phyloP scores from a whole-genome alignment of 2,888 invertebrate species.

The Liodrosophila aerea region DNA sequence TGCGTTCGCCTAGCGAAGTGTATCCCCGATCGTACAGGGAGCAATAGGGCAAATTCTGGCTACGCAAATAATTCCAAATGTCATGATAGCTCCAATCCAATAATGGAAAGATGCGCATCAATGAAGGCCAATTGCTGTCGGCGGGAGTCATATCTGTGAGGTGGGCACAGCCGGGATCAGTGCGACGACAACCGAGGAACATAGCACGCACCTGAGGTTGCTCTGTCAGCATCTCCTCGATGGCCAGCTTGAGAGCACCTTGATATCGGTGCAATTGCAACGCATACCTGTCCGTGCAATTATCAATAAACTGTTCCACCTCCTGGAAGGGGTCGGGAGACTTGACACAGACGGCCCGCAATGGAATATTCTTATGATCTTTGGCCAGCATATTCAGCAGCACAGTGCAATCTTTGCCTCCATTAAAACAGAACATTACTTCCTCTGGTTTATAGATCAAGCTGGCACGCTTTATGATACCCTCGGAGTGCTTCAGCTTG shows the following conservation, averaged over 20 bases:
- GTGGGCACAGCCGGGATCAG: conserved; percentile 90
- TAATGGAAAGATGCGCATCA: conserved; percentile 93
- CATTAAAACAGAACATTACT: conserved; percentile 95
- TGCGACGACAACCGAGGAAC: conserved; percentile 93
- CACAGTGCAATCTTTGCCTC: conserved; percentile 98
- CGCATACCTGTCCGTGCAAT: conserved; percentile 83
- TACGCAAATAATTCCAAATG: conserved; percentile 93
- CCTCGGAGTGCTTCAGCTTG: conserved; percentile 23
- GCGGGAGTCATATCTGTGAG: conserved; percentile 88
- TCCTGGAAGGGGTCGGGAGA: conserved; percentile 47
- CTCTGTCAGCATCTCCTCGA: conserved; percentile 85
- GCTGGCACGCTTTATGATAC: conserved; percentile 16
- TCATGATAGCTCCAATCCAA: conserved; percentile 94
- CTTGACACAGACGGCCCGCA: conserved; percentile 38
- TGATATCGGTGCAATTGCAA: conserved; percentile 86
- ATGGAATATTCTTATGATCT: background rate
- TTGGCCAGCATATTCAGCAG: conserved; percentile 82
- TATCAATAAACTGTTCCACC: conserved; percentile 44
- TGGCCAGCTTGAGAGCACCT: conserved; percentile 87
- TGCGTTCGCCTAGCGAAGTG: conserved; percentile 91
- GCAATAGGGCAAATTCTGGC: conserved; percentile 93
- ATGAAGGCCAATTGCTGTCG: conserved; percentile 93
- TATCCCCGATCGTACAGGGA: conserved; percentile 94
- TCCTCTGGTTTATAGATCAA: conserved; percentile 83
- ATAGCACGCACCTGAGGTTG: conserved; percentile 88